These are phyloP conservation scores for Sebastes dallii DNA, from an alignment of 2,797 vertebrate genomes.

Conservation along the genomic window DNA sequence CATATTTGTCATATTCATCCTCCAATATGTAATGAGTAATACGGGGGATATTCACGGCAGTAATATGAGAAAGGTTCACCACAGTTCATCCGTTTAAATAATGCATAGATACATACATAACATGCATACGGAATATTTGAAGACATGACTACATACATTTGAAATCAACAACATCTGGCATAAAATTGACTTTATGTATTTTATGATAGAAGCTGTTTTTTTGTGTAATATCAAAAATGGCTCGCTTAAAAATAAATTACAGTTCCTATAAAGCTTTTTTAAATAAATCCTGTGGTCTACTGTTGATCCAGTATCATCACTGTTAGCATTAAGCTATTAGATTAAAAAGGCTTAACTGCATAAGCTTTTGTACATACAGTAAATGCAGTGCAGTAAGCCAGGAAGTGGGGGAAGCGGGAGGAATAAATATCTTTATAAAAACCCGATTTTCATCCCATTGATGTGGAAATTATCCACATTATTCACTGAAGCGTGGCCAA, in stretches of 20 bases:
- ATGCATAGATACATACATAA: not conserved
- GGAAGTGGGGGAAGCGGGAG: not conserved
- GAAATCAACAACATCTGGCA: not conserved
- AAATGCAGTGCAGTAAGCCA: constrained; percentile 22
- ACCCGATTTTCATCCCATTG: not conserved
- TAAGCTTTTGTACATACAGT: constrained; percentile 43
- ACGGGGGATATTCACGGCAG: not conserved
- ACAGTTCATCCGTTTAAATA: not conserved
- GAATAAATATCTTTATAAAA: not conserved
- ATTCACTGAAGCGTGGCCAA: not conserved
- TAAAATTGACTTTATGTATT: not conserved
- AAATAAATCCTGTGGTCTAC: constrained; percentile 33
- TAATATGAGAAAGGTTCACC: not conserved
- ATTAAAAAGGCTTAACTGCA: constrained; percentile 55
- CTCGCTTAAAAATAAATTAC: constrained; percentile 5
- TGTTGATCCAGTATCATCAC: constrained; percentile 48
- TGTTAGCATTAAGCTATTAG: constrained; percentile 48
- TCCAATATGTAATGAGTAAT: not conserved
- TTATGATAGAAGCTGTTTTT: not conserved
- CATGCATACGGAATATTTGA: not conserved
- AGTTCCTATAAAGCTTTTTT: constrained; percentile 45
- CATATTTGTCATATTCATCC: constrained; percentile 15
- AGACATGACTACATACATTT: too few relatives aligned
- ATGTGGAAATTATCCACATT: not conserved
- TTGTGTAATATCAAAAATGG: not conserved